phyloP scores from a whole-genome alignment of 2,113 vertebrate species.

The Callospermophilus lateralis region DNA sequence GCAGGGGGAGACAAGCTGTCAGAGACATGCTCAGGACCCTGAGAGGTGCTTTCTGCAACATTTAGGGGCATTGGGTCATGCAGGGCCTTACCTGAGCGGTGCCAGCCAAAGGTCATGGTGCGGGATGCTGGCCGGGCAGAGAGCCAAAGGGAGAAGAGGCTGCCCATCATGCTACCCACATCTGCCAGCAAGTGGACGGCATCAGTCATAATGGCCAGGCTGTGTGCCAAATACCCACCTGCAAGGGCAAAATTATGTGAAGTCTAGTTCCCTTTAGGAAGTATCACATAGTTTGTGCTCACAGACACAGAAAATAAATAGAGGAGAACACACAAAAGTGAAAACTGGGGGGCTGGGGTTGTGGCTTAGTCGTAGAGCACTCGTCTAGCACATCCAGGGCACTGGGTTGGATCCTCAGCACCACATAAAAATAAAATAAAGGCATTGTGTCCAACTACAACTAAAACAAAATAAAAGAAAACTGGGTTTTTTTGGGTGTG shows the following conservation, averaged over 20 bases:
- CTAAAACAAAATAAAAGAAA: not conserved
- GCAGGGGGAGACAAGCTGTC: not conserved
- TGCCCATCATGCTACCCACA: constrained; percentile 97
- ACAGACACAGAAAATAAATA: not conserved
- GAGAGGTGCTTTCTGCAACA: not conserved
- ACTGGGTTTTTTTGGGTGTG: not conserved
- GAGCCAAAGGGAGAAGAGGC: constrained; percentile 98
- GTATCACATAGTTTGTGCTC: rapidly evolving
- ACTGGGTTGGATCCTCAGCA: too few relatives aligned
- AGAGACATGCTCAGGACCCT: not conserved
- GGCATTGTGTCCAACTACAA: too few relatives aligned
- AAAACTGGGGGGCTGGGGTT: not conserved
- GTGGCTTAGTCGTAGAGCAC: too few relatives aligned
- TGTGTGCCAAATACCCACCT: constrained; percentile 98
- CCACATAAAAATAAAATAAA: too few relatives aligned
- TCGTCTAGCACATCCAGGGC: too few relatives aligned
- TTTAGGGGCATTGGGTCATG: not conserved
- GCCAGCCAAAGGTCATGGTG: constrained; percentile 97
- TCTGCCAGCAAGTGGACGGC: constrained; percentile 97
- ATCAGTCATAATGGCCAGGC: constrained; percentile 98
- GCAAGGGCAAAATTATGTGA: constrained; percentile 1
- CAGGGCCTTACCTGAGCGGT: constrained; percentile 93
- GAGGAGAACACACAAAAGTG: not conserved
- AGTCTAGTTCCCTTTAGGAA: not conserved
- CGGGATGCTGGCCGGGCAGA: constrained; percentile 94